Evolutionary conservation across 92 coral and sea anemone species (phyloP), one percentile per base, ranked within the genome.

Genomic region (Scolanthus callimorphus): DNA sequence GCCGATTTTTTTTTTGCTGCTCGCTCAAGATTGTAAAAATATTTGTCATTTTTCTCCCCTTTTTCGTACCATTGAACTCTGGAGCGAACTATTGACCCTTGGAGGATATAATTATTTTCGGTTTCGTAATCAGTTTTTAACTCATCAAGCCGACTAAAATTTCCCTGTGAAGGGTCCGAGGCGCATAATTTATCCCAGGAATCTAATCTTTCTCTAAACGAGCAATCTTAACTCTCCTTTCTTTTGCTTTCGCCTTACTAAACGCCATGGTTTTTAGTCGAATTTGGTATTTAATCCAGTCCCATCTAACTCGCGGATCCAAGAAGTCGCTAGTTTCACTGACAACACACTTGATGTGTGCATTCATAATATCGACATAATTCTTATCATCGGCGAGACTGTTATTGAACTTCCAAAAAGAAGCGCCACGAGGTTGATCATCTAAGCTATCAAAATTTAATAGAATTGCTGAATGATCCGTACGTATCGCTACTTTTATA

Each of bases 51-150:
- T 76, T 76, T 76, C 44, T 61, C 70, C 60, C 82, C 70, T 20
- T 60, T 27, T 67, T 76, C 82, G 26, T 77, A 56, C 84, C 84
- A 69, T 29, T 70, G 59, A 31, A 34, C 78, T 60, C 84, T 60
- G 3, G 78, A 77, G 20, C 78, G 53, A 31, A 78, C 52, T 29
- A 70, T 80, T 59, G 76, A 56, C 19, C 76, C 76, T 60, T 60
- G 71, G 11, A 66, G 59, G 23, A 72, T 79, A 30, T 78, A 71
- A 45, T 78, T 69, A 27, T 69, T 52, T 46, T 51, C 41, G 17
- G 31, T 25, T 20, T 69, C 77, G 17, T 69, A 77, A 59, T 77
- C 63, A 21, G 56, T 26, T 60, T 77, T 30, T 8, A 60, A 25
- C 29, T 49, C 43, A 47, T 77, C 78, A 27, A 69, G 51, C n/a